phyloP scores from a whole-genome alignment of 1,140 invertebrate species.

The Drosophila saltans region DNA sequence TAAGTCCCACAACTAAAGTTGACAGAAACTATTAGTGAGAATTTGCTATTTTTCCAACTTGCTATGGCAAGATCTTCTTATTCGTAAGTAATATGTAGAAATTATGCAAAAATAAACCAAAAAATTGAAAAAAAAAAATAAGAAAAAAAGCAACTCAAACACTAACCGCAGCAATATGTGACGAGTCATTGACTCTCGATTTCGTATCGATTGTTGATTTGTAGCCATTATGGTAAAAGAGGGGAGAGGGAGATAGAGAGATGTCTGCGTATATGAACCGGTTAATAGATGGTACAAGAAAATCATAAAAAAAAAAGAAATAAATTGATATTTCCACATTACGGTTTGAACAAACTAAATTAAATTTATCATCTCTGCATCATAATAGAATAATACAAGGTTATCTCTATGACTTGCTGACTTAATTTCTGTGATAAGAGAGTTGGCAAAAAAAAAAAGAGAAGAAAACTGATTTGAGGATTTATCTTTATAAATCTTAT shows the following conservation, averaged over 20 bases:
- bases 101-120: constrained; percentile 37
- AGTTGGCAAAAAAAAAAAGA: background rate
- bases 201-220: constrained; percentile 4
- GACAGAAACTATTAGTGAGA: constrained; percentile 84
- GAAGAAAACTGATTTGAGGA: constrained; percentile 10
- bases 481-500: constrained; percentile 49
- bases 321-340: constrained; percentile 4
- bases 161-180: constrained; percentile 41
- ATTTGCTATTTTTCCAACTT: constrained; percentile 65
- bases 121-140: constrained; percentile 25
- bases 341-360: constrained; percentile 3
- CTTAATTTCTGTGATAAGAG: constrained; percentile 38
- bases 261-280: background rate
- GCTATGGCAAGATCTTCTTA: constrained; percentile 23
- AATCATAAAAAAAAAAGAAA: too few relatives aligned
- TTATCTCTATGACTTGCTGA: constrained; percentile 38
- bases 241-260: background rate
- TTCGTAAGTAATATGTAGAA: background rate
- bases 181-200: constrained; percentile 66
- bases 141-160: constrained; percentile 23
- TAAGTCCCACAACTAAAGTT: constrained; percentile 59
- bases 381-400: constrained; percentile 24
- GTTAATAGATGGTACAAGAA: background rate
- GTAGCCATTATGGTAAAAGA: background rate
- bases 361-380: constrained; percentile 3